A percentile compares a stretch with the other conserved stretches of the same genome.
These are phyloP conservation scores for Pipa parva DNA, from an alignment of 2,113 vertebrate species.

Conservation along the genomic window DNA sequence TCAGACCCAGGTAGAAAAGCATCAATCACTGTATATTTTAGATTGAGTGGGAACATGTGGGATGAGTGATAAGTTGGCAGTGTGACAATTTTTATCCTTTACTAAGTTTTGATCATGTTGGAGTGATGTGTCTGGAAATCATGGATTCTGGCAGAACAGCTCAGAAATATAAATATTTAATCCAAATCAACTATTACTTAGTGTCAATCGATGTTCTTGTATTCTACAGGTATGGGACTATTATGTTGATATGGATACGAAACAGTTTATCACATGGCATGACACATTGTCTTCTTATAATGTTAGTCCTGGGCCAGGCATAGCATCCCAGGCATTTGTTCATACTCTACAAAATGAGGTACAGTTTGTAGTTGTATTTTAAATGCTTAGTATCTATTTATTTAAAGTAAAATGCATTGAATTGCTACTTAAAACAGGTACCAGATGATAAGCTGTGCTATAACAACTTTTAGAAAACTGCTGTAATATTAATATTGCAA, in stretches of 20 bases:
- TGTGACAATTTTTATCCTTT: constrained; percentile 13
- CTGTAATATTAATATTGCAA: too few species aligned
- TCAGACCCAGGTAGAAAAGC: too few species aligned
- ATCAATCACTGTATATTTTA: too few species aligned
- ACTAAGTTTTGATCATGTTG: constrained; percentile 46
- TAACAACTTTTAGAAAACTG: too few species aligned
- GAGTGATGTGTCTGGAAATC: constrained; percentile 42
- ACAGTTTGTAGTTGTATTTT: constrained; percentile 24
- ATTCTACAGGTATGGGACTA: constrained; percentile 46
- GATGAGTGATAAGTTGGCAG: constrained; percentile 21
- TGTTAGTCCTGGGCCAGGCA: constrained; percentile 41
- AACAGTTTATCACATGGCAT: constrained; percentile 51
- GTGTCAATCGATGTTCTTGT: constrained; percentile 48
- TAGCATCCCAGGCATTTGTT: constrained; percentile 45
- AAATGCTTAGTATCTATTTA: background rate
- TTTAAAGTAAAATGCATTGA: too few species aligned
- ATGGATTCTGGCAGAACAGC: constrained; percentile 49
- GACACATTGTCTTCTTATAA: constrained; percentile 42
- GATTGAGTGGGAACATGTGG: too few species aligned
- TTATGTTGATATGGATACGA: constrained; percentile 47
- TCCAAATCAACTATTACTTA: constrained; percentile 50
- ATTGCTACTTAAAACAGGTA: too few species aligned
- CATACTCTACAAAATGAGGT: background rate
- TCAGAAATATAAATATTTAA: constrained; percentile 38
- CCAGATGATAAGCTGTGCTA: too few species aligned